A percentile compares a stretch with the other conserved stretches of the same genome.
Conservation (phyloP, 2,113 vertebrate genomes). For the Lepisosteus oculatus region DNA sequence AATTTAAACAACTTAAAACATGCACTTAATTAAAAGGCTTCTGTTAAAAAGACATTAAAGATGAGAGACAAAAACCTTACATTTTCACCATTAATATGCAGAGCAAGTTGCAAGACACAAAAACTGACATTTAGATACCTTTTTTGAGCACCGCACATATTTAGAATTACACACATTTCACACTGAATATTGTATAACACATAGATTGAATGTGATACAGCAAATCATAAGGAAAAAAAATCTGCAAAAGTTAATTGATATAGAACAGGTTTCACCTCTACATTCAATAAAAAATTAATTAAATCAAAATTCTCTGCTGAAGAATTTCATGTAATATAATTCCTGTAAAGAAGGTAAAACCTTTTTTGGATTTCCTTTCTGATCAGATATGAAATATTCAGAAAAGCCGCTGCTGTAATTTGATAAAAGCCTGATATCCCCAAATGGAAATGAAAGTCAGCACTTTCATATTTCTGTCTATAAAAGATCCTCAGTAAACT, state of each 20-base stretch:
- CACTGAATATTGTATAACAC: neutral
- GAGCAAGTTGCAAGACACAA: no score
- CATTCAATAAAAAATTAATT: neutral
- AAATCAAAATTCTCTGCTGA: neutral
- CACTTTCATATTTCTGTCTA: slow-evolving; percentile 82
- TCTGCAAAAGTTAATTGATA: neutral
- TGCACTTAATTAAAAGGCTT: no score
- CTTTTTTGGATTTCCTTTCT: slow-evolving; percentile 69
- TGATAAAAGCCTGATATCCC: slow-evolving; percentile 87
- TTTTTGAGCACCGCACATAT: no score
- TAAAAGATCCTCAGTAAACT: slow-evolving; percentile 72
- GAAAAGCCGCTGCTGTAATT: slow-evolving; percentile 82
- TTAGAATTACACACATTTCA: neutral
- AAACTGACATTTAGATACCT: no score
- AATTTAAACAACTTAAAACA: no score
- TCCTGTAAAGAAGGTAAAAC: no score
- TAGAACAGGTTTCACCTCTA: neutral
- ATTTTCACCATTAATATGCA: no score
- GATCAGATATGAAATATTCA: slow-evolving; percentile 91
- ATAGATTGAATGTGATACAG: neutral
- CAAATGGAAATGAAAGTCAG: slow-evolving; percentile 88
- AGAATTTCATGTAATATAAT: neutral
- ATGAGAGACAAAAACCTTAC: no score
- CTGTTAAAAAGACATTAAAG: no score
- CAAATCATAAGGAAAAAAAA: neutral